A percentile compares a stretch with the other conserved stretches of the same genome.
These are phyloP conservation scores for Himalopsyche kuldschensis DNA, from an alignment of 2,888 invertebrate genomes.

Conservation along the genomic window DNA sequence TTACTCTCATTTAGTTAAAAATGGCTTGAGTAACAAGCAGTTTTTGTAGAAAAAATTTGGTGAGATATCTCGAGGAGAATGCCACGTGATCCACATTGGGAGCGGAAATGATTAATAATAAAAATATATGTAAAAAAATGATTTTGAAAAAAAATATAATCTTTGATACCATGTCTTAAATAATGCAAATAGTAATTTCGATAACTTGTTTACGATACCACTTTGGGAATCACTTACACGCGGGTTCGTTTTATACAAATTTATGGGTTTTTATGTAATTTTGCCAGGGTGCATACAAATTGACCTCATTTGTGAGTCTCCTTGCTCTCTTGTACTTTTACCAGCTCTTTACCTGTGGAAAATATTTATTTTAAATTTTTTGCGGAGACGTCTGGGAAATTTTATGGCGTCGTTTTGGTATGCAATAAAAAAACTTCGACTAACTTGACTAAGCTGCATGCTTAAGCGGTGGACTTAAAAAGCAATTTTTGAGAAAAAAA, in stretches of 20 bases:
- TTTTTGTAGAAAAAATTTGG: too few species aligned
- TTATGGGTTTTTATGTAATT: constrained; percentile 29
- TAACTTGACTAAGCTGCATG: background rate
- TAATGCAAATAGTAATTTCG: too few species aligned
- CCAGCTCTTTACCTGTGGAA: background rate
- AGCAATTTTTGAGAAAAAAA: too few species aligned
- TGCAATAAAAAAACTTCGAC: background rate
- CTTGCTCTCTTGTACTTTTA: background rate
- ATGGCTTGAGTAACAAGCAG: too few species aligned
- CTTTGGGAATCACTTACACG: background rate
- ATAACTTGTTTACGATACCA: background rate
- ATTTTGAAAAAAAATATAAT: too few species aligned
- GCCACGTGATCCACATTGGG: too few species aligned
- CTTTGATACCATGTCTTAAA: too few species aligned
- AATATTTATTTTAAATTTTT: background rate
- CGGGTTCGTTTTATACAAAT: constrained; percentile 8
- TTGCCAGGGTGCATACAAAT: constrained; percentile 28
- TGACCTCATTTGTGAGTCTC: constrained; percentile 17
- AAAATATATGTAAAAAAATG: too few species aligned
- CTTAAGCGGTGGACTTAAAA: background rate
- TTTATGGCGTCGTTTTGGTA: background rate
- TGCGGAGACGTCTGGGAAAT: background rate
- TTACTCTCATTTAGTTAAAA: too few species aligned
- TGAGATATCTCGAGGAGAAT: too few species aligned
- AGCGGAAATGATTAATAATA: too few species aligned